These are phyloP conservation scores for Uria lomvia DNA, from an alignment of 2,113 vertebrate genomes.

Conservation along the genomic window DNA sequence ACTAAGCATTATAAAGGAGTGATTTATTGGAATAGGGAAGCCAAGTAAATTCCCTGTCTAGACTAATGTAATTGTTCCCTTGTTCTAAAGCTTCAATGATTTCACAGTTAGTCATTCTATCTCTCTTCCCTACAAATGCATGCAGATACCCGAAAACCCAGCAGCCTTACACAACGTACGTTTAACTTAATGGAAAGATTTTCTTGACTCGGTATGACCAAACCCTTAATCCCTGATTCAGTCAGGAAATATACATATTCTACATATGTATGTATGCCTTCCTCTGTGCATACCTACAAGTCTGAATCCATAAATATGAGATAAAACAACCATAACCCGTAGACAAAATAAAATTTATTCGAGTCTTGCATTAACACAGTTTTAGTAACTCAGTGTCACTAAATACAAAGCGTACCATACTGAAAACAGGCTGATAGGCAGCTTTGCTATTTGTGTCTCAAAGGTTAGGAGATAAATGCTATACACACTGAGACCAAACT, in stretches of 20 bases:
- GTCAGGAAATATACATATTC: background rate
- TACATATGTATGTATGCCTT: background rate
- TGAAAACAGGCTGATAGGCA: background rate
- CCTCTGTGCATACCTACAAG: background rate
- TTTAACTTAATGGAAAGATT: background rate
- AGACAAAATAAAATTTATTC: background rate
- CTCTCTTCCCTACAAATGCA: background rate
- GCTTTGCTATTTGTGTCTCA: background rate
- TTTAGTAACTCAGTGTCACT: background rate
- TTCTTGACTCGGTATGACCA: background rate
- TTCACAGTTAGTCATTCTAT: background rate
- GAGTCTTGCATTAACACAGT: background rate
- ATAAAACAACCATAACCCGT: background rate
- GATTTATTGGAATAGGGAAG: conserved; percentile 43
- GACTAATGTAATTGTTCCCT: conserved; percentile 32
- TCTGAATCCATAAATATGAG: background rate
- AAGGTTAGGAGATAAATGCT: background rate
- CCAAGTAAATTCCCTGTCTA: conserved; percentile 30
- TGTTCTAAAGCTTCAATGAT: background rate
- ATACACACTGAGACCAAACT: background rate
- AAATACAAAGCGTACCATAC: background rate
- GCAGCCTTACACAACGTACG: background rate
- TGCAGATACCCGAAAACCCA: background rate
- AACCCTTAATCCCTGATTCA: background rate
- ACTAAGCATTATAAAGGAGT: background rate